Conservation (phyloP, 2,113 vertebrate species). For the Ptychochromis oligacanthus region DNA sequence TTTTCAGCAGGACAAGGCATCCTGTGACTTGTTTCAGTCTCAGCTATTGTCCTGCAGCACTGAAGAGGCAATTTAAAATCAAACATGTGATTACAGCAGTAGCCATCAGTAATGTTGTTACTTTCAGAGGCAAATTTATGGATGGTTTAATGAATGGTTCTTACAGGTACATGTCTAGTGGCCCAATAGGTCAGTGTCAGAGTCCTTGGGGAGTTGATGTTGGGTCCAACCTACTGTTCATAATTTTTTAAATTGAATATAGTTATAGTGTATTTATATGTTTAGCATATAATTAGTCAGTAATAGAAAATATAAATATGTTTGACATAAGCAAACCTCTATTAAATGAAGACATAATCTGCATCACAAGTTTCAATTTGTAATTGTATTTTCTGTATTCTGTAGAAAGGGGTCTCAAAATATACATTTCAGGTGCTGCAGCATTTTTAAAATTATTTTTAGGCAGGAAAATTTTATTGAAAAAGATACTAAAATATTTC, state of each 20-base stretch:
- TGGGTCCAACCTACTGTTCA: background rate
- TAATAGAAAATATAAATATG: background rate
- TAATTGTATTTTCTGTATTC: background rate
- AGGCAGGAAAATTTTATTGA: background rate
- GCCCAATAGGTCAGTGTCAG: background rate
- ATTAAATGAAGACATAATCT: background rate
- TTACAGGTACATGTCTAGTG: background rate
- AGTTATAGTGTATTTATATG: background rate
- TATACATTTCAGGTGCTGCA: background rate
- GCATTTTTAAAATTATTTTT: background rate
- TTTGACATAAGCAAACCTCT: background rate
- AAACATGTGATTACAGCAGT: background rate
- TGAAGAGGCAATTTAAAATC: background rate
- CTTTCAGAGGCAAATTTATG: background rate
- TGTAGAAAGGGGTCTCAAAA: background rate
- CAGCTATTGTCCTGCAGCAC: slow-evolving; percentile 5
- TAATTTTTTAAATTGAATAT: no score
- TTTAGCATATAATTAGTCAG: background rate
- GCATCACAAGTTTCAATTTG: background rate
- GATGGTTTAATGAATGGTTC: background rate
- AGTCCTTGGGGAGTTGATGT: background rate
- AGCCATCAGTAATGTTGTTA: no score
- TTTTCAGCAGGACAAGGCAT: background rate
- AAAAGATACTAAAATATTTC: background rate
- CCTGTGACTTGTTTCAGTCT: slow-evolving; percentile 12